Base-by-base conservation (phyloP, 2,797 vertebrate species). In the Nannoperca obscura region DNA sequence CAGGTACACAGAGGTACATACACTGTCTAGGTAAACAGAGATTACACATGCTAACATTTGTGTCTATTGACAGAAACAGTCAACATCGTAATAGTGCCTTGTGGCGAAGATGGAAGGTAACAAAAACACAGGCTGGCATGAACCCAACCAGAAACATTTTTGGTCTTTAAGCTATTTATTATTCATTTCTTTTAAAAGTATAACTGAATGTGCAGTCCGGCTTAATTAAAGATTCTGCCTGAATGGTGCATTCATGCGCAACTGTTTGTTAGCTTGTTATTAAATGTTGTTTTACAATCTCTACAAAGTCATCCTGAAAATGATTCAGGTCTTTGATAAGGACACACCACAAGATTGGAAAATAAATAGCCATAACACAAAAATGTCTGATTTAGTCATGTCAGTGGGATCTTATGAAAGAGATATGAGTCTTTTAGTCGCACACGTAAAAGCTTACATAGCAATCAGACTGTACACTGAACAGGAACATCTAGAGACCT, bases 391-490 rank as follows among this genome's bases (percentile, higher is more conserved):
- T 42, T 66, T 19, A 24, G 27, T 34, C 36, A 20, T 15, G 46
- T 30, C 47, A 58, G 1, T 24, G 32, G 38, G 44, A 44, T 59
- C 47, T 24, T 38, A 32, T 44, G 11, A 38, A 14, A 71, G 24
- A 49, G 19, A 73, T 24, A 8, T 22, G 14, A 27, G 34, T 20
- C 12, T 65, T 65, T 19, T 11, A 27, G 24, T 19, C 52, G 17
- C 53, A 64, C 19, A 53, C 24, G 49, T n/a, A 32, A 58, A 58
- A 58, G 52, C 15, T 53, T 32, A 76, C 19, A 67, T 7, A 34
- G 20, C 15, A 17, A 36, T 38, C 46, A 17, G 4, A 66, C 15
- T 22, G 22, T 19, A 5, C 12, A 30, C 7, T 38, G 13, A 63
- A 17, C 22, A 38, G 36, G 20, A 52, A 22, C 19, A 30, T n/a